Percentiles rank a stretch among this genome's conserved stretches.
These are phyloP conservation scores for Lipophrys pholis DNA, from an alignment of 2,113 vertebrate species.

Conservation along the genomic window DNA sequence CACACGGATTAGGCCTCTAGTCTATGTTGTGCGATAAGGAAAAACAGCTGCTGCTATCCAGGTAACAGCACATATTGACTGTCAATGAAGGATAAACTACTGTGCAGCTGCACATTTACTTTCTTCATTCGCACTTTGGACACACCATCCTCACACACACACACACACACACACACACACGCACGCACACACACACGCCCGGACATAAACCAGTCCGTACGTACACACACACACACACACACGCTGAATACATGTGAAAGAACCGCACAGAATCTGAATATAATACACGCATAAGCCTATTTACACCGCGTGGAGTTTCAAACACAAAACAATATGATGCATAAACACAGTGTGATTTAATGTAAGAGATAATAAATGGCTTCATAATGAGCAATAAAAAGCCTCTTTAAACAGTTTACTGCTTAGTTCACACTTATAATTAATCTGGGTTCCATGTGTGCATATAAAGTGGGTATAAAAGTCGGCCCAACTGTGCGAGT, in stretches of 20 bases:
- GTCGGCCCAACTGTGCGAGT: conserved; percentile 46
- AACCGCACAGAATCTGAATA: conserved; percentile 47
- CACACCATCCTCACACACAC: conserved; percentile 26
- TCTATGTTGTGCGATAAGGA: conserved; percentile 69
- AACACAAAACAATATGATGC: conserved; percentile 71
- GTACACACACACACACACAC: neutral
- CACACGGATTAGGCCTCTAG: conserved; percentile 75
- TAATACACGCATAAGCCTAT: conserved; percentile 61
- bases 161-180: conserved; percentile 9
- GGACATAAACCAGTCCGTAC: neutral
- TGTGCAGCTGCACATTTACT: conserved; percentile 49
- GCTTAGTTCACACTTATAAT: conserved; percentile 80
- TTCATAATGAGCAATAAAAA: conserved; percentile 79
- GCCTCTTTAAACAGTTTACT: conserved; percentile 76
- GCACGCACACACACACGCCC: conserved; percentile 17
- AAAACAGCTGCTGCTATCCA: conserved; percentile 69
- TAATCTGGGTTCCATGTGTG: conserved; percentile 75
- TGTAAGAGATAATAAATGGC: conserved; percentile 76
- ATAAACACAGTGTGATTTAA: conserved; percentile 72
- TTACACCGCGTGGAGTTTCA: conserved; percentile 53
- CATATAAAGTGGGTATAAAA: conserved; percentile 71
- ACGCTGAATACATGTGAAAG: conserved; percentile 5
- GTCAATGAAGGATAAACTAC: conserved; percentile 72
- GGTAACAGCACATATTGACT: conserved; percentile 64
- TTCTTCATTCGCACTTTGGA: conserved; percentile 29